Evolutionary conservation across 2,113 vertebrate species (phyloP), one percentile per base, ranked within the genome.

Genomic region (Malurus elegans): DNA sequence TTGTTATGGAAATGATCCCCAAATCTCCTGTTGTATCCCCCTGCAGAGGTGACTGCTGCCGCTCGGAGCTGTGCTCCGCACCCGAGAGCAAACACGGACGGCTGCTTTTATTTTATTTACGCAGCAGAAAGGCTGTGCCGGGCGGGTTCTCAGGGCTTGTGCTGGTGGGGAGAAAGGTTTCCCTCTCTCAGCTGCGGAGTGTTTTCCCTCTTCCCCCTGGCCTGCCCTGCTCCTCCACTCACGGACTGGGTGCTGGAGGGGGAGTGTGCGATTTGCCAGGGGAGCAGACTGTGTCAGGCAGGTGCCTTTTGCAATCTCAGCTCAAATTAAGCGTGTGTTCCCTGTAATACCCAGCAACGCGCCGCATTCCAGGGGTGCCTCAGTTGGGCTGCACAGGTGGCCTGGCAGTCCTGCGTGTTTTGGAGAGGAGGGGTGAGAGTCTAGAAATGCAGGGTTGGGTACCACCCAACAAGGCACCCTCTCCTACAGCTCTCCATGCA

Each of bases 321-420:
- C 1, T 4, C 45, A 54, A 51, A 78, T 38, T 3, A 42, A 88
- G 45, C 6, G 13, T 1, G 1, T 10, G 48, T 28, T 60, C 7
- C 50, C 48, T 13, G 14, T 7, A 45, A 50, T 20, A 36, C 2
- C 18, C 78, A 18, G 18, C 4, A 20, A 47, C 51, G 26, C 38
- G 29, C 78, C 26, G 84, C 2, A 0, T 9, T 70, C 21, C 51
- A 45, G 4, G 19, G 45, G 60, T 3, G 51, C 11, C n/a, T 81
- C 4, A 0, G 16, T 9, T 1, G 1, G 2, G 3, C 0, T 3
- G 70, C 28, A 4, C 0, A 3, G 36, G 5, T 56, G n/a, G 18
- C 11, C 4, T 24, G n/a, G 53, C 14, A 8, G 32, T 64, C 31
- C 44, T 5, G 21, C 5, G 3, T 7, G 38, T 25, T 1, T 28